Percentiles rank a stretch among this genome's conserved stretches.
These are phyloP conservation scores for Nipponia nippon DNA, from an alignment of 2,113 vertebrate species.

Conservation along the genomic window DNA sequence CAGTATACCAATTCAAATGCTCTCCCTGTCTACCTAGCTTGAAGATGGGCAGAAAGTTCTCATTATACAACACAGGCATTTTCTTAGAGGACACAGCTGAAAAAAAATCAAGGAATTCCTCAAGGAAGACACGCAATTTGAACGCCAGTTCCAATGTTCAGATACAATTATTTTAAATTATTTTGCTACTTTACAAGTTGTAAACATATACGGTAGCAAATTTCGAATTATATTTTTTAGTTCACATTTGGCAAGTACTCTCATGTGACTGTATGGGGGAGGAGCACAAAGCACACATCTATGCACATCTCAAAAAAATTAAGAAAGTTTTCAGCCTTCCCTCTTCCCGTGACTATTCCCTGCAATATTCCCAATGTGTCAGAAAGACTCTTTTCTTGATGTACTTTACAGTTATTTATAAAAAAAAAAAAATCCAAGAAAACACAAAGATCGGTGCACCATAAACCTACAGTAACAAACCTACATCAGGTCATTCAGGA, in stretches of 20 bases:
- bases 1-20: not conserved
- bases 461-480: not conserved
- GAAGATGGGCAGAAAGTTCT: not conserved
- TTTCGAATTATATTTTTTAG: not conserved
- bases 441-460: not conserved
- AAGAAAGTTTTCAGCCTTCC: not conserved
- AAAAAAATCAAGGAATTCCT: not conserved
- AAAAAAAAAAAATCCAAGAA: not conserved
- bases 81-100: not conserved
- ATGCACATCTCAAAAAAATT: not conserved
- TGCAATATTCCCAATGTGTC: not conserved
- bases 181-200: not conserved
- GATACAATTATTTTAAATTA: not conserved
- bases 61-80: not conserved
- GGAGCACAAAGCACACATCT: not conserved
- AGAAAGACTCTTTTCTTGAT: not conserved
- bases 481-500: not conserved
- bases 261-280: not conserved
- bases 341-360: not conserved
- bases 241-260: not conserved
- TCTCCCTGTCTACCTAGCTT: not conserved
- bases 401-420: not conserved
- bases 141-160: fast-evolving
- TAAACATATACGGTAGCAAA: not conserved
- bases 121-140: not conserved